A percentile compares a stretch with the other conserved stretches of the same genome.
phyloP scores from a whole-genome alignment of 2,113 vertebrate genomes.

The Austrofundulus limnaeus region DNA sequence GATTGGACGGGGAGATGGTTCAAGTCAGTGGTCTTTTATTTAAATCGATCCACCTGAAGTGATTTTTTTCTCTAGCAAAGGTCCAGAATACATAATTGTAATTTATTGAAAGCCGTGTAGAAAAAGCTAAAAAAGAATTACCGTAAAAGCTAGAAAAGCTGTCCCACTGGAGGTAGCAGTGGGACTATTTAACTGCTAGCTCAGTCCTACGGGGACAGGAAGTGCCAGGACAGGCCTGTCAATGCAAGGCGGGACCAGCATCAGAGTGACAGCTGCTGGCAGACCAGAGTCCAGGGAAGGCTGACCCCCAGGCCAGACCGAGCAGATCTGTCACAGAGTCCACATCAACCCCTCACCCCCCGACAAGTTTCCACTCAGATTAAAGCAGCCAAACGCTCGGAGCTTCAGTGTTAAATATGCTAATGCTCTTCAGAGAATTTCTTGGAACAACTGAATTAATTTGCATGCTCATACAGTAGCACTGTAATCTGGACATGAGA shows the following conservation, averaged over 20 bases:
- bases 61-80: no score
- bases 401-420: conserved; percentile 54
- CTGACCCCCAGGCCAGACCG: conserved; percentile 45
- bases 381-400: conserved; percentile 50
- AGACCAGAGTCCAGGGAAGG: conserved; percentile 45
- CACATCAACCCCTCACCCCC: conserved; percentile 45
- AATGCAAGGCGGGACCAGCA: conserved; percentile 41
- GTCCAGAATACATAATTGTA: no score
- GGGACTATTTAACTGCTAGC: conserved; percentile 49
- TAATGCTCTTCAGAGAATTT: conserved; percentile 46
- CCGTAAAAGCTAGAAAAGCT: no score
- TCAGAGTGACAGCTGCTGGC: conserved; percentile 72
- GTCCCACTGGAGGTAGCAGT: no score
- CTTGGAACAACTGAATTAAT: conserved; percentile 52
- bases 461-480: conserved; percentile 41
- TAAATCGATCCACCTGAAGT: no score
- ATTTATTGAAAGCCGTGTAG: no score
- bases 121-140: no score
- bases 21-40: no score
- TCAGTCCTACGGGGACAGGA: conserved; percentile 53
- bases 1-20: conserved; percentile 58
- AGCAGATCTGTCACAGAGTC: conserved; percentile 54
- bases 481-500: conserved; percentile 13
- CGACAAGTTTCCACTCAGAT: conserved; percentile 42
- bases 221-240: conserved; percentile 24